Conservation (phyloP, 2,797 vertebrate species). For the Diplodus puntazzo region DNA sequence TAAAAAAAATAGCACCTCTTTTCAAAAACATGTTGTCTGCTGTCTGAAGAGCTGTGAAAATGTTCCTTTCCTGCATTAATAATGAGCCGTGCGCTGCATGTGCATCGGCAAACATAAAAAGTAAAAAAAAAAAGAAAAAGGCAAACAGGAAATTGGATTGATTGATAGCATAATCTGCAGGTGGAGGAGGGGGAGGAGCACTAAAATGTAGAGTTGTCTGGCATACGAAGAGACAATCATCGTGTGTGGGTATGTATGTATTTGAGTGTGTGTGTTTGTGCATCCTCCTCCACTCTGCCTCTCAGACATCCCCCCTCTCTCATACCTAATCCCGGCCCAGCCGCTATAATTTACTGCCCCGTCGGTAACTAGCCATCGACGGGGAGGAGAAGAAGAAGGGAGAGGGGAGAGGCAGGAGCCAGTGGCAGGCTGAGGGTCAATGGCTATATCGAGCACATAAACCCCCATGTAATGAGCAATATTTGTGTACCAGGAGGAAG, state of each 20-base stretch:
- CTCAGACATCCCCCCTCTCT: conserved; percentile 62
- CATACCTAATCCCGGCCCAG: conserved; percentile 75
- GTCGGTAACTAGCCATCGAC: conserved; percentile 80
- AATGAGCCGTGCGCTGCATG: background rate
- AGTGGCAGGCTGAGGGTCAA: conserved; percentile 77
- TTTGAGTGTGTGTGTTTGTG: conserved; percentile 13
- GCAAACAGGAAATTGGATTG: conserved; percentile 64
- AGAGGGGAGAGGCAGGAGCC: conserved; percentile 61
- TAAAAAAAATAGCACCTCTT: background rate
- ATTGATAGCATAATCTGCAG: conserved; percentile 79
- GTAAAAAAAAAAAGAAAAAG: conserved; percentile 10
- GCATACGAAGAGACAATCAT: conserved; percentile 75
- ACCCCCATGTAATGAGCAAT: conserved; percentile 84
- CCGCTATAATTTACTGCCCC: conserved; percentile 80
- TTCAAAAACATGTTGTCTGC: background rate
- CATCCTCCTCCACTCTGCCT: conserved; percentile 40
- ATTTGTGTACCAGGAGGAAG: conserved; percentile 83
- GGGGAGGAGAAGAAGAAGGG: conserved; percentile 72
- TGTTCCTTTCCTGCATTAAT: background rate
- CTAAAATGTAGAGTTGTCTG: conserved; percentile 73
- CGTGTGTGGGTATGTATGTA: conserved; percentile 34
- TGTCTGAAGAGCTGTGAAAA: conserved; percentile 17
- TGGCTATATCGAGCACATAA: conserved; percentile 83
- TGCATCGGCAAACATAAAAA: conserved; percentile 53
- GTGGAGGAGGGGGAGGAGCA: conserved; percentile 56